Base-by-base conservation (phyloP, 2,113 vertebrate species). In the Spea multiplicata region DNA sequence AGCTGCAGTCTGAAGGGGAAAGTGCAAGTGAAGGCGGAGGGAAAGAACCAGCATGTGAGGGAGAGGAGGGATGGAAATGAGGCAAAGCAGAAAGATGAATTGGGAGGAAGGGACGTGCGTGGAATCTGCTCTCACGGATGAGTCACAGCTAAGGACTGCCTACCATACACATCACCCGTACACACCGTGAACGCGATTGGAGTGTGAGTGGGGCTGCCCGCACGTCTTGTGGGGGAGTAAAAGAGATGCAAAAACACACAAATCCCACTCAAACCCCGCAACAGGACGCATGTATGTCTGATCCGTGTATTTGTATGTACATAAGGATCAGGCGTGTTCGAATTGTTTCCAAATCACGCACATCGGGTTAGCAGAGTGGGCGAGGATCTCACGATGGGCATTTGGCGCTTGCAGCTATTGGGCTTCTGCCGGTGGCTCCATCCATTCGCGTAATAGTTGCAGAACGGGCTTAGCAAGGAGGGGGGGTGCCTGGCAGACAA, bases 1-100 rank as follows among this genome's bases (percentile, higher is more conserved):
- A 50, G 71, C 62, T 74, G 78, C 78, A 74, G 44, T 65, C 71
- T 82, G 80, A 81, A 83, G 82, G 75, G 84, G 81, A 82, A 85
- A 89, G 81, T 77, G 85, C 88, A 86, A 80, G 81, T 82, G 79
- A 72, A 86, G 85, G 88, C 88, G 61, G 71, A 76, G 80, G 78
- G 75, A 66, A 55, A 10, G 6, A 52, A 61, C 16, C 70, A 4
- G 66, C 48, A 59, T 66, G 66, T 44, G 71, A 78, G 46, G 55
- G 76, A 71, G 49, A 75, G 67, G 49, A 68, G 10, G 49, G n/a
- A 16, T 44, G 52, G 65, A 9, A 10, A 69, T 47, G 78, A 66
- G 73, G 65, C 50, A 12, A 50, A 45, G 49, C 61, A 61, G 55
- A 71, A 62, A 78, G 67, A 70, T 77, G 75, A 77, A 77, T 77